Evolutionary conservation across 2,797 vertebrate species (phyloP).

Genomic region (Sebastes reedi): DNA sequence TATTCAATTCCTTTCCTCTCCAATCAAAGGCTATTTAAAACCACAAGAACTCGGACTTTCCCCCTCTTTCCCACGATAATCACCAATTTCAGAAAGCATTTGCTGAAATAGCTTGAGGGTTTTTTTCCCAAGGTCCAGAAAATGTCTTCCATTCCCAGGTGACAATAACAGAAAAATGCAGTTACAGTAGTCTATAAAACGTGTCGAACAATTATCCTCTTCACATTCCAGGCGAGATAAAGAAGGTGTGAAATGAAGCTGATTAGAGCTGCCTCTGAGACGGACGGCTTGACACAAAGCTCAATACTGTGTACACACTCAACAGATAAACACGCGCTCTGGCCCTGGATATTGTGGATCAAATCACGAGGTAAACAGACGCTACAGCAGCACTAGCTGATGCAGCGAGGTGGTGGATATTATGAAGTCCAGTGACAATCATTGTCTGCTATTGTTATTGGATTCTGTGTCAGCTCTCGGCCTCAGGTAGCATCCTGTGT

Average conservation of each 20-base stretch:
- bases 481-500: conserved; percentile 48
- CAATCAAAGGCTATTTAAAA: conserved; percentile 25
- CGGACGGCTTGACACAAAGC: conserved; percentile 33
- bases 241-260: conserved; percentile 38
- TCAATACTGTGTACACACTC: conserved; percentile 52
- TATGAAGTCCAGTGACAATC: conserved; percentile 38
- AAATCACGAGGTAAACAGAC: conserved; percentile 60
- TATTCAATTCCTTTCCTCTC: background rate
- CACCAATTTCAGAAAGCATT: conserved; percentile 14
- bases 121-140: background rate
- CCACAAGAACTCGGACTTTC: background rate
- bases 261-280: conserved; percentile 45
- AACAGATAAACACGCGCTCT: conserved; percentile 52
- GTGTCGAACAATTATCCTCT: conserved; percentile 24
- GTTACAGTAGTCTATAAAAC: background rate
- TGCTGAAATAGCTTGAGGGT: background rate
- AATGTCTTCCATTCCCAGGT: background rate
- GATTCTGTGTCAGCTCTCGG: conserved; percentile 20
- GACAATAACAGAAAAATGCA: conserved; percentile 1
- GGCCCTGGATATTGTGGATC: conserved; percentile 51
- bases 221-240: conserved; percentile 31
- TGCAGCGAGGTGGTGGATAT: background rate
- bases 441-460: conserved; percentile 44
- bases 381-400: background rate
- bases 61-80: background rate